These are phyloP conservation scores for Harpalus rubripes DNA, from an alignment of 2,888 invertebrate genomes.

Conservation along the genomic window DNA sequence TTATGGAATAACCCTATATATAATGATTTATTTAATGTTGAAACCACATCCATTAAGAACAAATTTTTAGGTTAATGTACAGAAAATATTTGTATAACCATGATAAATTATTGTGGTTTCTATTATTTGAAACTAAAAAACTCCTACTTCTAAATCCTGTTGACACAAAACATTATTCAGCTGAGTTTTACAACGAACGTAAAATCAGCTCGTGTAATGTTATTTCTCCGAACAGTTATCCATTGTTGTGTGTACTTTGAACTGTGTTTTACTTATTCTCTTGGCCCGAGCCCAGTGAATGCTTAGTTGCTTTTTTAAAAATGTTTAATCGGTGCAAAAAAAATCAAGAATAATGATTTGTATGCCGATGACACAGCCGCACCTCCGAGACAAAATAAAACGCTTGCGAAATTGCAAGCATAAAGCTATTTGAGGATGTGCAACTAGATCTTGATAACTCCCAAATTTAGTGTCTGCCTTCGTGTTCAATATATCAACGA, in stretches of 20 bases:
- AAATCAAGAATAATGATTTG: constrained; percentile 23
- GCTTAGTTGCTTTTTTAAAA: constrained; percentile 27
- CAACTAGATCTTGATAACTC: constrained; percentile 42
- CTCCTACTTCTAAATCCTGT: background rate
- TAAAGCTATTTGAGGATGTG: background rate
- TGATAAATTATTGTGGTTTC: too few relatives aligned
- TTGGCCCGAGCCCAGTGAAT: constrained; percentile 12
- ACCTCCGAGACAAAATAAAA: constrained; percentile 36
- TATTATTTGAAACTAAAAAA: too few relatives aligned
- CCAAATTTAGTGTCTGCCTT: constrained; percentile 38
- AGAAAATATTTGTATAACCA: too few relatives aligned
- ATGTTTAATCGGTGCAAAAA: constrained; percentile 12
- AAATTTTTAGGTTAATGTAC: too few relatives aligned
- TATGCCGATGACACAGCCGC: background rate
- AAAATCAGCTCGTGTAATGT: constrained; percentile 45
- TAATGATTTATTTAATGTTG: too few relatives aligned
- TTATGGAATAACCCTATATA: too few relatives aligned
- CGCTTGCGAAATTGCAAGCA: constrained; percentile 11
- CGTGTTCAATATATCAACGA: constrained; percentile 24
- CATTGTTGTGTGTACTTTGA: constrained; percentile 44
- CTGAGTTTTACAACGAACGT: constrained; percentile 49
- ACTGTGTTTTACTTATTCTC: constrained; percentile 16
- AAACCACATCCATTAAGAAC: too few relatives aligned
- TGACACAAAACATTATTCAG: constrained; percentile 36
- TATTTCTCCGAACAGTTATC: constrained; percentile 58